Evolutionary conservation across 2,797 vertebrate genomes (phyloP).

Genomic region (Halcyon leucocephala): DNA sequence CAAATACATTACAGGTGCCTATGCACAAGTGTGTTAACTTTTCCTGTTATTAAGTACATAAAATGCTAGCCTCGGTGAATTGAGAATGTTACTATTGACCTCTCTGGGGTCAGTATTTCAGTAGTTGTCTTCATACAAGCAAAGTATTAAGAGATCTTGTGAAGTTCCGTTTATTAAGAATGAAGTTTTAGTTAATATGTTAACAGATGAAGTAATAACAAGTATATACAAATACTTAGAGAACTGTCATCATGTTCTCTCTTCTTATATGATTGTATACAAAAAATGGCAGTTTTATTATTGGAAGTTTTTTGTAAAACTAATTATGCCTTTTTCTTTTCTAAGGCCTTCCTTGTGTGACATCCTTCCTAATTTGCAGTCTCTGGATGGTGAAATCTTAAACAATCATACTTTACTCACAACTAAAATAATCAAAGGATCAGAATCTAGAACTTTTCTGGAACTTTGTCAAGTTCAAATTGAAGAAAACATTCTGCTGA

Average conservation of each 20-base stretch:
- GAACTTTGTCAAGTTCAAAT: slow-evolving; percentile 86
- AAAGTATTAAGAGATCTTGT: not conserved
- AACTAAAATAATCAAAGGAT: slow-evolving; percentile 37
- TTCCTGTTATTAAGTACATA: not conserved
- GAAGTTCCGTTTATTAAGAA: not conserved
- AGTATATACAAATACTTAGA: not conserved
- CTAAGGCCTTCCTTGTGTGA: slow-evolving; percentile 81
- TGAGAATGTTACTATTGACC: not conserved
- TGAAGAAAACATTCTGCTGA: slow-evolving; percentile 76
- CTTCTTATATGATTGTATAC: not conserved
- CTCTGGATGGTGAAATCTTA: slow-evolving; percentile 78
- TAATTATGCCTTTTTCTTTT: not conserved
- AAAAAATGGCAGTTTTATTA: not conserved
- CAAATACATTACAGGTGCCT: not conserved
- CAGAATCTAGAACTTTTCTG: slow-evolving; percentile 76
- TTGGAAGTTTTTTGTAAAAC: not conserved
- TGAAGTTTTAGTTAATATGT: not conserved
- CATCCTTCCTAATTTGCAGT: slow-evolving; percentile 78
- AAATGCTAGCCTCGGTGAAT: not conserved
- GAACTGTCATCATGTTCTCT: not conserved
- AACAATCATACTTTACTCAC: slow-evolving; percentile 16
- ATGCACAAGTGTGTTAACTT: not conserved
- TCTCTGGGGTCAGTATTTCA: not conserved
- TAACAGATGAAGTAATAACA: not conserved
- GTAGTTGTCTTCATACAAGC: not conserved